Evolutionary conservation across 2,797 vertebrate species (phyloP).

Genomic region (Malacoraja senta): DNA sequence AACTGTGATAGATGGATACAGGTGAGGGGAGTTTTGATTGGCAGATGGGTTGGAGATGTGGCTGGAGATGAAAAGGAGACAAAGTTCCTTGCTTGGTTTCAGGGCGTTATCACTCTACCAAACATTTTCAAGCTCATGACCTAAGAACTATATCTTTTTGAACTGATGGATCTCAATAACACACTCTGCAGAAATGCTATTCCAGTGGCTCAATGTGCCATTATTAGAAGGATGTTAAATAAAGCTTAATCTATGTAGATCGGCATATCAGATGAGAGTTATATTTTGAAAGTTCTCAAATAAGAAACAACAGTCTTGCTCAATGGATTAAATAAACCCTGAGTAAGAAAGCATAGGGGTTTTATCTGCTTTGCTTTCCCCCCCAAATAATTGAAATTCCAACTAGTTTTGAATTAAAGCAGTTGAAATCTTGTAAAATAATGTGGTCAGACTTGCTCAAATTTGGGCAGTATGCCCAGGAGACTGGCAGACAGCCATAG

Average conservation of each 20-base stretch:
- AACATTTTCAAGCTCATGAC: not conserved
- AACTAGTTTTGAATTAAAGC: not conserved
- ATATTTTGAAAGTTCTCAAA: not conserved
- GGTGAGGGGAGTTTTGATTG: too few relatives aligned
- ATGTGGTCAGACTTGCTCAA: not conserved
- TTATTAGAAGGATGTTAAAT: not conserved
- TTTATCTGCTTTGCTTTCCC: not conserved
- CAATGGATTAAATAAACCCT: not conserved
- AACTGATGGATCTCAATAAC: not conserved
- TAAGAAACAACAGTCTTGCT: not conserved
- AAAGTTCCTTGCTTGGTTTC: not conserved
- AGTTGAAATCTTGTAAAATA: conserved; percentile 12
- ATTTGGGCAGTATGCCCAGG: conserved; percentile 32
- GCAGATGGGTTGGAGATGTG: too few relatives aligned
- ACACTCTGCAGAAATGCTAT: not conserved
- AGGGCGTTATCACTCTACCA: not conserved
- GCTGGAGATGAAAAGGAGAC: too few relatives aligned
- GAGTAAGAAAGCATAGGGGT: not conserved
- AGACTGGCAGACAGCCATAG: conserved; percentile 33
- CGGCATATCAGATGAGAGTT: not conserved
- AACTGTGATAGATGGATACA: too few relatives aligned
- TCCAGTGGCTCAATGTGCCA: not conserved
- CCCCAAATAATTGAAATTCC: not conserved
- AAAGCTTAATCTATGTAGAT: not conserved
- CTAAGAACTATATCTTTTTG: not conserved